Evolutionary conservation across 2,113 vertebrate species (phyloP), one percentile per base, ranked within the genome.

Genomic region (Apeltes quadracus): DNA sequence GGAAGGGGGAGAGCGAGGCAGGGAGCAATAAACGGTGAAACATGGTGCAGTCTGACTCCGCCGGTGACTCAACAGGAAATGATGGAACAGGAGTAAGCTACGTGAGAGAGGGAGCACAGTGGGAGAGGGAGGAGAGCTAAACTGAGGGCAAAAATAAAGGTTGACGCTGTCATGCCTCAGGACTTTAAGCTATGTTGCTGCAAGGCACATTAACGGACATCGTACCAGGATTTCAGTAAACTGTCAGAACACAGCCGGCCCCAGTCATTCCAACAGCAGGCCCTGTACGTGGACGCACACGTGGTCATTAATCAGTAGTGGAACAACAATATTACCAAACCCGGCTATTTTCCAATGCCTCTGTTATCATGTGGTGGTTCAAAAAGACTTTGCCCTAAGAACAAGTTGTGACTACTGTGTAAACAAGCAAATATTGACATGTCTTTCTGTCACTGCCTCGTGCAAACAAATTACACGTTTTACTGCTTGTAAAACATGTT

Each of bases 61-160:
- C 27, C 11, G 4, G 73, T 92, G 89, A 92, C 81, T 91, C 91
- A 93, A 84, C 90, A 92, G 90, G 90, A 94, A 90, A 76, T 87
- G 78, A 90, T 82, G 84, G 78, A 82, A 64, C 62, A 3, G 18
- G 68, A 68, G 63, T 85, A 81, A 85, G 79, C 78, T 67, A 87
- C 82, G 86, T 64, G 63, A 80, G 56, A 78, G 55, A 78, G 34
- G 69, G 57, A 81, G 51, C 79, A 80, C 64, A 53, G 64, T 78
- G 82, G 81, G 79, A 68, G 85, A 69, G 62, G 61, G 58, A 79
- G 66, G 61, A 88, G 82, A 84, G 75, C 73, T 72, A 61, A n/a
- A 71, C 34, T 13, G 32, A 74, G 58, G 63, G 63, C n/a, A 29
- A 32, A 86, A 75, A 23, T 44, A 2, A 50, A 67, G 58, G 50